phyloP scores from a whole-genome alignment of 53 echinoderm and acorn worm species.

The Holothuria leucospilota region DNA sequence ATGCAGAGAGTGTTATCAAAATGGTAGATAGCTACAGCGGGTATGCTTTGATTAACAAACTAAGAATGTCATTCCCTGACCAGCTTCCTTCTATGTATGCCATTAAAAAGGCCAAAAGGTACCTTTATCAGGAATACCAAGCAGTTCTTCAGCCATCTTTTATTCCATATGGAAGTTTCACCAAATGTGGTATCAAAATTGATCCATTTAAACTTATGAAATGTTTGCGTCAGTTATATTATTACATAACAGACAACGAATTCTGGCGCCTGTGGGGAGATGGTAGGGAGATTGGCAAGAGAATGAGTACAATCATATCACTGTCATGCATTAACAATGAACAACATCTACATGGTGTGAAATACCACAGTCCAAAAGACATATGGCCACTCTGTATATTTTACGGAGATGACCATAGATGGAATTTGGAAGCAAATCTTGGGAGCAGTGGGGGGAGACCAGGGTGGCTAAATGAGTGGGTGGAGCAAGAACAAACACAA shows the following conservation, averaged over 20 bases:
- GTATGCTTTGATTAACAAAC: background rate
- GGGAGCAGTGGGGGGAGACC: background rate
- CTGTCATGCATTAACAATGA: background rate
- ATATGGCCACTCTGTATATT: conserved; percentile 44
- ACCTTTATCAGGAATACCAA: background rate
- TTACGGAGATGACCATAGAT: conserved; percentile 38
- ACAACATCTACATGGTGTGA: conserved; percentile 4
- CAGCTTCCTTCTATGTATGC: background rate
- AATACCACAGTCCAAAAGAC: conserved; percentile 23
- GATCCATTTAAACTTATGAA: background rate
- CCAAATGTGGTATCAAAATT: background rate
- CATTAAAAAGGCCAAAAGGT: background rate
- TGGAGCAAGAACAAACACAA: background rate
- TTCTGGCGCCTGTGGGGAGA: conserved; percentile 18
- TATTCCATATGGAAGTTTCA: background rate
- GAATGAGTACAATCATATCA: background rate
- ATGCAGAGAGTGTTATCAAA: background rate
- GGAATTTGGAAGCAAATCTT: conserved; percentile 23
- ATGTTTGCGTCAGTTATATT: background rate
- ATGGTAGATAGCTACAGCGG: background rate
- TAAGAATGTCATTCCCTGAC: background rate
- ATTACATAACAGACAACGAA: background rate
- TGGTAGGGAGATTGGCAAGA: conserved; percentile 8
- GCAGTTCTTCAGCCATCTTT: background rate
- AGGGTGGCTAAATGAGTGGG: background rate